phyloP scores from a whole-genome alignment of 2,113 vertebrate genomes.

The Pseudonaja textilis region DNA sequence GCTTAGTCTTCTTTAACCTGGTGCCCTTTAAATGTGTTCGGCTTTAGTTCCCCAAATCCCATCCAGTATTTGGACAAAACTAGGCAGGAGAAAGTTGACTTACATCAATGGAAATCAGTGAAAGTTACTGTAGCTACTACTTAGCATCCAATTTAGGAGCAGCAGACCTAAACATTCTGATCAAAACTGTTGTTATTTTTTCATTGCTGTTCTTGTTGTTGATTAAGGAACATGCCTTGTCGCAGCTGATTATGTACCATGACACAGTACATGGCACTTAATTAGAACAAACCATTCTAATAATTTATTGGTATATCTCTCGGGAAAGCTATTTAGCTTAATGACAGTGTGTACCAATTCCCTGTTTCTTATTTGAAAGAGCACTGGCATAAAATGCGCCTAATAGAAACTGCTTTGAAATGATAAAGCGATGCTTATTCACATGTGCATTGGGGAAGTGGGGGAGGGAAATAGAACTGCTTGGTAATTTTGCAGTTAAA shows the following conservation, averaged over 20 bases:
- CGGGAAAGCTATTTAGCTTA: constrained; percentile 22
- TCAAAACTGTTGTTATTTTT: background rate
- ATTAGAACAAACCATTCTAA: constrained; percentile 13
- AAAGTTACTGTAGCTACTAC: background rate
- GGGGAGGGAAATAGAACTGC: background rate
- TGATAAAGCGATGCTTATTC: constrained; percentile 22
- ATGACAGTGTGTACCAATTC: background rate
- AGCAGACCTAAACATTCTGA: background rate
- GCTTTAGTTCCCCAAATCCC: background rate
- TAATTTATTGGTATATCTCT: background rate
- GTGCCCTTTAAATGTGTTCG: background rate
- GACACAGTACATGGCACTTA: constrained; percentile 15
- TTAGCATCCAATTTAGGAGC: background rate
- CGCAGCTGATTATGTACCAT: constrained; percentile 1
- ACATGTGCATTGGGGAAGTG: background rate
- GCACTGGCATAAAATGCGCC: constrained; percentile 1
- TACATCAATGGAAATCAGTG: background rate
- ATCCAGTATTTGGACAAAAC: background rate
- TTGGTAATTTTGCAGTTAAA: constrained; percentile 3
- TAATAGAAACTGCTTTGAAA: background rate
- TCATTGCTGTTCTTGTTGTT: background rate
- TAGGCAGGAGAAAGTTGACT: background rate
- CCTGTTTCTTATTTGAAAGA: constrained; percentile 18
- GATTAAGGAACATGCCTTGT: background rate
- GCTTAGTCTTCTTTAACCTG: background rate